Base-by-base conservation (phyloP, 2,797 vertebrate genomes). In the Serranus cabrilla region DNA sequence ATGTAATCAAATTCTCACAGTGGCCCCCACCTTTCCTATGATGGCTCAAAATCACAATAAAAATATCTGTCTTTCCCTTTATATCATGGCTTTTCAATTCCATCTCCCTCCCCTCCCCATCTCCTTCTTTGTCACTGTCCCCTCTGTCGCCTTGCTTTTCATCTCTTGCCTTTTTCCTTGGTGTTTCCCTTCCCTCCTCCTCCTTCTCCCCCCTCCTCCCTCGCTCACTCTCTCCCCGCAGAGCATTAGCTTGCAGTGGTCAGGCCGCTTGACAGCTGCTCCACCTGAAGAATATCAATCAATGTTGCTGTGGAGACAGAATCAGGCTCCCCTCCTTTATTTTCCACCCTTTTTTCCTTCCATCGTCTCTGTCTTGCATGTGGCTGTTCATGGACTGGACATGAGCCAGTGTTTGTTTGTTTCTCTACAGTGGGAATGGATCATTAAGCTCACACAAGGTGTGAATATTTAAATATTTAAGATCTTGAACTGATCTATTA, bases 251-350 rank as follows among this genome's bases (percentile, higher is more conserved):
- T 95, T 89, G 90, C 90, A 91, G 95, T 91, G 91, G 89, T 94
- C 94, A 91, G 90, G 93, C 92, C 91, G 87, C 95, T 91, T 95
- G 95, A 94, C 95, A 94, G 95, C 92, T 93, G 89, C 92, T 95
- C 89, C 91, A 96, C 96, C 96, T 97, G 95, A 95, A 95, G 95
- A 95, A 97, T 95, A 93, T 86, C 95, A 97, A 96, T 90, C 94
- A 94, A 94, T 88, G 95, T 97, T 96, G 94, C 96, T 93, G 95
- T 97, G 95, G 97, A 96, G 95, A 98, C 92, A 65, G 85, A 94
- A 79, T 75, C 88, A 89, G 82, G 74, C 82, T 81, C 87, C 77
- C 62, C 82, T 87, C 69, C 50, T 85, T 83, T 75, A 59, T 86
- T 85, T 76, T 62, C 57, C 71, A 54, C 31, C 39, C 59, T 18